phyloP scores from a whole-genome alignment of 2,888 invertebrate genomes.

The Diaprepes abbreviatus region DNA sequence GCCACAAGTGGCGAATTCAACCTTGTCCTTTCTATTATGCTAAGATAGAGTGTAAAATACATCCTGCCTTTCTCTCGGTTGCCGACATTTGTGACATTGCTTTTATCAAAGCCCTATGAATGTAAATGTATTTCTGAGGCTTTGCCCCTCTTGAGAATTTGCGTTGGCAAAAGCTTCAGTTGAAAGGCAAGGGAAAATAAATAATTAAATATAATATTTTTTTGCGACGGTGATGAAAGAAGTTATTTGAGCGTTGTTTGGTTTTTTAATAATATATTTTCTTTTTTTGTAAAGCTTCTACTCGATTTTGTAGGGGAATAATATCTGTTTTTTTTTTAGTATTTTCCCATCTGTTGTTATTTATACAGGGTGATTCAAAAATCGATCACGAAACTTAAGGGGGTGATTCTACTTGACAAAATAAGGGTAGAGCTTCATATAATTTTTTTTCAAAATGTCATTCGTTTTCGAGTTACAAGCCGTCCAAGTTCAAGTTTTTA shows the following conservation, averaged over 20 bases:
- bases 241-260: neutral
- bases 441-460: no score
- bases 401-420: no score
- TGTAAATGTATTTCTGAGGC: conserved; percentile 36
- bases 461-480: no score
- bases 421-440: no score
- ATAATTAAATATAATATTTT: conserved; percentile 32
- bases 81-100: conserved; percentile 15
- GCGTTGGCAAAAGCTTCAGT: conserved; percentile 7
- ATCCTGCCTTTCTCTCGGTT: conserved; percentile 22
- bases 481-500: no score
- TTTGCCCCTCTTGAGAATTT: conserved; percentile 20
- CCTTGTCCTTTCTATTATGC: conserved; percentile 20
- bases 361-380: no score
- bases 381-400: no score
- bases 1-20: conserved; percentile 22
- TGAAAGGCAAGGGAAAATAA: conserved; percentile 15
- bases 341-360: no score
- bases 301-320: no score
- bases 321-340: no score
- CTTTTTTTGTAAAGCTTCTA: neutral
- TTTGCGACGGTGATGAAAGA: neutral
- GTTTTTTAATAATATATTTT: conserved; percentile 8
- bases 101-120: conserved; percentile 35
- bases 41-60: conserved; percentile 28